Conservation (phyloP, 2,888 invertebrate genomes). For the Euplexia lucipara region DNA sequence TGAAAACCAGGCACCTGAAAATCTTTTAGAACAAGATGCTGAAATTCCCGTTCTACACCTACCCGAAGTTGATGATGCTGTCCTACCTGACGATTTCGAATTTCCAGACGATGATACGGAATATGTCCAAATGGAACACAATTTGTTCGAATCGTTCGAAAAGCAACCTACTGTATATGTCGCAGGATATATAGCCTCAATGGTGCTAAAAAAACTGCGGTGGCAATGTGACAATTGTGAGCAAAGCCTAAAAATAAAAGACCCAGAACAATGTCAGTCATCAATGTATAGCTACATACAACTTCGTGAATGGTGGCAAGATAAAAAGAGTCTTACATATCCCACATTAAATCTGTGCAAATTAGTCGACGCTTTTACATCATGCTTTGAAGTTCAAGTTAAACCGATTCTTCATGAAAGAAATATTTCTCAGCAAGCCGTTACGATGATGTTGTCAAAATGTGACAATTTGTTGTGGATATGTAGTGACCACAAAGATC, state of each 20-base stretch:
- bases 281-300: slow-evolving; percentile 33
- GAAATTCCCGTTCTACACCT: too few relatives aligned
- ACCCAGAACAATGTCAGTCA: slow-evolving; percentile 9
- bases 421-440: slow-evolving; percentile 31
- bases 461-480: slow-evolving; percentile 38
- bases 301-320: slow-evolving; percentile 29
- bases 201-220: too few relatives aligned
- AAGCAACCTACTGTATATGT: too few relatives aligned
- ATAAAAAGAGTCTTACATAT: slow-evolving; percentile 34
- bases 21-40: not conserved
- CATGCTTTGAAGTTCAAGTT: slow-evolving; percentile 33
- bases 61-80: slow-evolving; percentile 1
- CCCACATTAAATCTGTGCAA: slow-evolving; percentile 23
- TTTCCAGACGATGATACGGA: too few relatives aligned
- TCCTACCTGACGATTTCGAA: slow-evolving; percentile 6
- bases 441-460: slow-evolving; percentile 34
- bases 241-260: slow-evolving; percentile 8
- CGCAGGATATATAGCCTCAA: too few relatives aligned
- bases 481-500: slow-evolving; percentile 35
- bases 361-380: slow-evolving; percentile 16
- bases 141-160: too few relatives aligned
- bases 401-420: slow-evolving; percentile 37
- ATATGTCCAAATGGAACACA: too few relatives aligned
- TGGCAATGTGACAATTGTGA: too few relatives aligned
- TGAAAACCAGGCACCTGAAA: not conserved